Evolutionary conservation across 2,888 invertebrate species (phyloP), one percentile per base, ranked within the genome.

Genomic region (Synergus umbraculus): DNA sequence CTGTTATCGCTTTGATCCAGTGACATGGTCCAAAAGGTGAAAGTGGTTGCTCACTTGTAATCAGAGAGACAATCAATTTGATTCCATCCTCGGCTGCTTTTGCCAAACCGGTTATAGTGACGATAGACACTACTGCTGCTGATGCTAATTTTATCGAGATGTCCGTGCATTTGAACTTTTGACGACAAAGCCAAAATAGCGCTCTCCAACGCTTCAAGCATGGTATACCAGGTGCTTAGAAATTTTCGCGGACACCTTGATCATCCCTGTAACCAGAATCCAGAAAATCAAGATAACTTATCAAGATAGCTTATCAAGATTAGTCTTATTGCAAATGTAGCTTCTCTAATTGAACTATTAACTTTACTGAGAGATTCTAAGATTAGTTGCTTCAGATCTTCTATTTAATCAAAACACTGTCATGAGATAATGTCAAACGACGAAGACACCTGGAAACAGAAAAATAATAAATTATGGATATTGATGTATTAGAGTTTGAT

Each of bases 161-260:
- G 69, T 76, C 64, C 76, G 82, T 78, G 83, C 83, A 80, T 84
- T 85, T 85, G 82, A 85, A 85, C 85, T 82, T 82, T 83, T 79
- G 79, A 85, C 80, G 78, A 78, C 64, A 73, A 73, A 54, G 73
- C 54, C 76, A 80, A 82, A 82, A 82, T 82, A 82, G 80, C 77
- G 63, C 54, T 69, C 69, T n/a, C 4, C 4, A 10, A 3, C 54
- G 37, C 54, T 54, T 73, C 18, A 66, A n/a, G 43, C n/a, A 43
- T 66, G 15, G 15, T 29, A 29, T 63, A 22, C 49, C 46, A 69
- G 37, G 49, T 73, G 69, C 54, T 73, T 58, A 22, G 29, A 63
- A 63, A 63, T 63, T 63, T 13, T 13, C 13, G 13, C 29, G 18
- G 63, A 63, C 29, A 22, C 29, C 63, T 63, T 63, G 63, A 63